Percentiles rank a stretch among this genome's conserved stretches.
These are phyloP conservation scores for Jordanella pulchra DNA, from an alignment of 2,797 vertebrate species.

Conservation along the genomic window DNA sequence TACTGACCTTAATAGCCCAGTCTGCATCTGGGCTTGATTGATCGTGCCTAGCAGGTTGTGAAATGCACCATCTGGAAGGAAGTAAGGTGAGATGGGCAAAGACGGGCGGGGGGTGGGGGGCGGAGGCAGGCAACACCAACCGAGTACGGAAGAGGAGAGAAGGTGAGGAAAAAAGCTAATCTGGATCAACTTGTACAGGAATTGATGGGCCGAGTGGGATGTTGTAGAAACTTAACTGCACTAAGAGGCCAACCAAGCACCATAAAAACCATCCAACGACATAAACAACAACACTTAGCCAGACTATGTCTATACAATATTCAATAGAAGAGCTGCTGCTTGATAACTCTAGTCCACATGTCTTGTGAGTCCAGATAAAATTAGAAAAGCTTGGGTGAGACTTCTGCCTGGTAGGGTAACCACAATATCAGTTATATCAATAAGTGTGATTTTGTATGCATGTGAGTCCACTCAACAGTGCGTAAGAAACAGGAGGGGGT, in stretches of 20 bases:
- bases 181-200: constrained; percentile 69
- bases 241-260: constrained; percentile 83
- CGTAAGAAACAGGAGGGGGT: constrained; percentile 50
- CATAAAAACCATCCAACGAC: constrained; percentile 83
- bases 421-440: constrained; percentile 50
- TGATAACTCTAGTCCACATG: constrained; percentile 80
- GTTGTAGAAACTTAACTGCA: constrained; percentile 82
- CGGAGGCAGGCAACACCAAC: constrained; percentile 78
- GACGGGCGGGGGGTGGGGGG: constrained; percentile 66
- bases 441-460: constrained; percentile 42
- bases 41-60: constrained; percentile 86
- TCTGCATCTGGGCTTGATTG: constrained; percentile 81
- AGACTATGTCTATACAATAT: constrained; percentile 82
- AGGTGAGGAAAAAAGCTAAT: constrained; percentile 51
- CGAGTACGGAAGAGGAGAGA: constrained; percentile 73
- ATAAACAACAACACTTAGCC: constrained; percentile 86
- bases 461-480: constrained; percentile 31
- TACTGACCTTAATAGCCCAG: constrained; percentile 81
- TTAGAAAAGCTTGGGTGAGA: constrained; percentile 64
- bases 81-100: constrained; percentile 78
- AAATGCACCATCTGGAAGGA: constrained; percentile 87
- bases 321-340: constrained; percentile 77
- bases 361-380: constrained; percentile 58
- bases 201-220: constrained; percentile 83
- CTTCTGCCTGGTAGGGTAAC: constrained; percentile 39